Conservation (phyloP, 2,113 vertebrate genomes). For the Myotis lucifugus region DNA sequence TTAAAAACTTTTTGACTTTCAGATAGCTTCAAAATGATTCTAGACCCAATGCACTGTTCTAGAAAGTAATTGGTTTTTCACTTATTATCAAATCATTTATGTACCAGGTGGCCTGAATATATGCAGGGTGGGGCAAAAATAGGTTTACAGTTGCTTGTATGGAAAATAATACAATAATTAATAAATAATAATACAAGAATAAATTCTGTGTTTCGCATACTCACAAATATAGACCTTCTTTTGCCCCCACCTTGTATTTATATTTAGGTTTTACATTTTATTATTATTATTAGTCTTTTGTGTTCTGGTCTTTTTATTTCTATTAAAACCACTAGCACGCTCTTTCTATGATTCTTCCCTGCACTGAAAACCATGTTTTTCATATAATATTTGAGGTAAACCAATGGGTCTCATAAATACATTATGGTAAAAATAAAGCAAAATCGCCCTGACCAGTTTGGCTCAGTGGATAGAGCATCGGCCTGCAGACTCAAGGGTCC, state of each 20-base stretch:
- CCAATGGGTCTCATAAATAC: not conserved
- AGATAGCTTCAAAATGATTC: not conserved
- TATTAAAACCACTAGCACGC: not conserved
- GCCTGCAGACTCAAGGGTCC: too few relatives aligned
- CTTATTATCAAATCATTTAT: not conserved
- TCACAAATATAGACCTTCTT: not conserved
- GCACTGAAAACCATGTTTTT: not conserved
- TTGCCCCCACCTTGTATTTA: not conserved
- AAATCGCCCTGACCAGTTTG: not conserved
- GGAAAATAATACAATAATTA: too few relatives aligned
- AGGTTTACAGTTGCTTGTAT: not conserved
- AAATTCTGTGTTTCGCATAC: not conserved
- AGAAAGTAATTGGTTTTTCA: not conserved
- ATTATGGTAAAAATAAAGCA: not conserved
- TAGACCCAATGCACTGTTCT: not conserved
- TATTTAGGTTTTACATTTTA: not conserved
- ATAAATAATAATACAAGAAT: too few relatives aligned
- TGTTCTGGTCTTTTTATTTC: not conserved
- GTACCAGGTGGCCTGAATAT: not conserved
- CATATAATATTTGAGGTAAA: not conserved
- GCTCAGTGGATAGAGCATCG: too few relatives aligned
- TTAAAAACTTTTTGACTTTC: not conserved
- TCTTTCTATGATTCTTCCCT: not conserved
- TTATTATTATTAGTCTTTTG: not conserved
- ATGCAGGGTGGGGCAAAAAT: not conserved